phyloP scores from a whole-genome alignment of 2,888 invertebrate genomes.

The Lobophora halterata region DNA sequence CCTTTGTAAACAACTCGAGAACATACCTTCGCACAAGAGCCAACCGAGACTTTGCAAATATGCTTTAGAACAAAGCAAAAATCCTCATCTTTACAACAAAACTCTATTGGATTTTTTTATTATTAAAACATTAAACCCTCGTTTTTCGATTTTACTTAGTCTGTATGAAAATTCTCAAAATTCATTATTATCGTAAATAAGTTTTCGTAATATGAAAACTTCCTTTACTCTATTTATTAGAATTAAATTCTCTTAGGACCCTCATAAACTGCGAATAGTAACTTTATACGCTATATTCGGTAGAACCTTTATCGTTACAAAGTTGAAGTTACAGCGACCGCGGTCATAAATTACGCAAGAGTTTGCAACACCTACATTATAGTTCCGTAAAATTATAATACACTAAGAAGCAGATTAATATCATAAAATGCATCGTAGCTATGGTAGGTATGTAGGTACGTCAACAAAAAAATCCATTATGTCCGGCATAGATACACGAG shows the following conservation, averaged over 20 bases:
- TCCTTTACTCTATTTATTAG: slow-evolving; percentile 25
- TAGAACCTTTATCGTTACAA: slow-evolving; percentile 22
- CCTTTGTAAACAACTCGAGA: slow-evolving; percentile 19
- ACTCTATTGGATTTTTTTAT: too few species aligned
- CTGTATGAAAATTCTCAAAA: too few species aligned
- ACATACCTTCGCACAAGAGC: slow-evolving; percentile 10
- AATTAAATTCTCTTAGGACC: slow-evolving; percentile 27
- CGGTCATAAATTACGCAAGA: slow-evolving; percentile 18
- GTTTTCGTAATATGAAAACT: slow-evolving; percentile 19
- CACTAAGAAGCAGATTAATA: slow-evolving; percentile 8
- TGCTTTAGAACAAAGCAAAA: slow-evolving; percentile 6
- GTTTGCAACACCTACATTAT: slow-evolving; percentile 18
- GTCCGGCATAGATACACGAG: too few species aligned
- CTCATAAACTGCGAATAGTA: slow-evolving; percentile 24
- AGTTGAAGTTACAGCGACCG: slow-evolving; percentile 20
- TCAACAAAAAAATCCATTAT: too few species aligned
- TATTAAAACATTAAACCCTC: too few species aligned
- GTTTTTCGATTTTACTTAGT: too few species aligned
- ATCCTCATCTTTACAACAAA: too few species aligned
- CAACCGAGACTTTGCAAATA: slow-evolving; percentile 15
- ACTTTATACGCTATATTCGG: slow-evolving; percentile 24
- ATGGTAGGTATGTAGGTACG: too few species aligned
- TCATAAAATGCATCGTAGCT: too few species aligned
- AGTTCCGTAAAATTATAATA: slow-evolving; percentile 6
- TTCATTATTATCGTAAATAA: too few species aligned